These are phyloP conservation scores for Chrysotoxum bicinctum DNA, from an alignment of 2,888 invertebrate genomes.

Conservation along the genomic window DNA sequence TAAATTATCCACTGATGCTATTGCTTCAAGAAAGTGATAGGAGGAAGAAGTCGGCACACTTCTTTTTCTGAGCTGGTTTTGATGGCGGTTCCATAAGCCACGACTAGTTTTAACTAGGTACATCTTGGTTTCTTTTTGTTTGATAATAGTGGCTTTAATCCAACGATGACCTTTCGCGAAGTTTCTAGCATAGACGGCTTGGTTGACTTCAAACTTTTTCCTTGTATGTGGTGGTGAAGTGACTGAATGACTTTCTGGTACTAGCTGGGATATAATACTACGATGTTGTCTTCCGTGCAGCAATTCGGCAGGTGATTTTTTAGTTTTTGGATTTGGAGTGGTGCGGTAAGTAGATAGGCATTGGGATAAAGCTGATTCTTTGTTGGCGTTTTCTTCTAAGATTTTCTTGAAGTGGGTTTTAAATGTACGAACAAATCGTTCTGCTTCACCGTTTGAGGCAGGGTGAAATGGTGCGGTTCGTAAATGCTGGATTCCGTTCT, in stretches of 20 bases:
- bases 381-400: neutral
- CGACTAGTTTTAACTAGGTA: neutral
- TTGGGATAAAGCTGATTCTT: neutral
- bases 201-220: neutral
- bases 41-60: neutral
- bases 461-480: no score
- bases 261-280: neutral
- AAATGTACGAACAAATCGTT: constrained; percentile 49
- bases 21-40: constrained; percentile 2
- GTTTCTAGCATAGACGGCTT: neutral
- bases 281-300: constrained; percentile 1
- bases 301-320: constrained; percentile 10
- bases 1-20: neutral
- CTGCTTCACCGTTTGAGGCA: constrained; percentile 72
- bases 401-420: constrained; percentile 2
- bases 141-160: constrained; percentile 4
- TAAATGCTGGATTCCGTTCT: constrained; percentile 73
- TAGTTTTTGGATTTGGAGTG: constrained; percentile 9
- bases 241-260: neutral
- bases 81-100: neutral
- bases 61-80: neutral
- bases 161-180: constrained; percentile 18
- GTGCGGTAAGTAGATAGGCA: neutral
- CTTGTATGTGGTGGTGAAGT: neutral
- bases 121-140: neutral